Conservation (phyloP, 2,888 invertebrate genomes). For the Asteroscopus sphinx region DNA sequence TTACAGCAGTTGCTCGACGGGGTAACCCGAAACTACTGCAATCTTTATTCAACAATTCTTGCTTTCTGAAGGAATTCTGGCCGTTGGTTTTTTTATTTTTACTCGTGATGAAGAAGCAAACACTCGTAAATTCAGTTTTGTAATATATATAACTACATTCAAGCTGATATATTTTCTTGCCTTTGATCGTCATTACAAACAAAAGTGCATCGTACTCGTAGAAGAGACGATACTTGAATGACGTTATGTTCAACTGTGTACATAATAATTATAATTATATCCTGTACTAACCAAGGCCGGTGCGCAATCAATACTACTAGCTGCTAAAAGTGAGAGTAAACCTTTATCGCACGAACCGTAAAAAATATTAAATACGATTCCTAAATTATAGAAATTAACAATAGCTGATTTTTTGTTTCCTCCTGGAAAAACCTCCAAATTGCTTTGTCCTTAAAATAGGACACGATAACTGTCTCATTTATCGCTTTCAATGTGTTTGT, state of each 20-base stretch:
- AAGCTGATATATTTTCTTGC: constrained; percentile 6
- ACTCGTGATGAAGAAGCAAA: neutral
- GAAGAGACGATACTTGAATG: constrained; percentile 33
- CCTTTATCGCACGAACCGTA: constrained; percentile 21
- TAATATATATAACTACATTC: constrained; percentile 9
- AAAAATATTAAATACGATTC: constrained; percentile 1
- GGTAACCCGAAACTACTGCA: constrained; percentile 29
- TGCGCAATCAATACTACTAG: constrained; percentile 27
- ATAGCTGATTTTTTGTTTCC: constrained; percentile 1
- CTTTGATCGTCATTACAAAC: constrained; percentile 17
- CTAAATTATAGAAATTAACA: constrained; percentile 5
- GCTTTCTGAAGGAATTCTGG: constrained; percentile 19
- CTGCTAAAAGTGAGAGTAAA: constrained; percentile 45
- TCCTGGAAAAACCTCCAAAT: constrained; percentile 9
- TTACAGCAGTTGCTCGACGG: constrained; percentile 15
- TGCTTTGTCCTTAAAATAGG: constrained; percentile 26
- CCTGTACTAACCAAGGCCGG: constrained; percentile 50
- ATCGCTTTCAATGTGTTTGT: constrained; percentile 38
- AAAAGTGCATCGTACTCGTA: constrained; percentile 15
- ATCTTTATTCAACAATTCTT: constrained; percentile 31
- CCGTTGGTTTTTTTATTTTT: constrained; percentile 12
- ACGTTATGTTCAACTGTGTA: constrained; percentile 33
- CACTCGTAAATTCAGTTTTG: constrained; percentile 2
- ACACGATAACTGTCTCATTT: constrained; percentile 40
- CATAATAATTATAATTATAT: constrained; percentile 44